Conservation (phyloP, 2,797 vertebrate species). For the Manis javanica region DNA sequence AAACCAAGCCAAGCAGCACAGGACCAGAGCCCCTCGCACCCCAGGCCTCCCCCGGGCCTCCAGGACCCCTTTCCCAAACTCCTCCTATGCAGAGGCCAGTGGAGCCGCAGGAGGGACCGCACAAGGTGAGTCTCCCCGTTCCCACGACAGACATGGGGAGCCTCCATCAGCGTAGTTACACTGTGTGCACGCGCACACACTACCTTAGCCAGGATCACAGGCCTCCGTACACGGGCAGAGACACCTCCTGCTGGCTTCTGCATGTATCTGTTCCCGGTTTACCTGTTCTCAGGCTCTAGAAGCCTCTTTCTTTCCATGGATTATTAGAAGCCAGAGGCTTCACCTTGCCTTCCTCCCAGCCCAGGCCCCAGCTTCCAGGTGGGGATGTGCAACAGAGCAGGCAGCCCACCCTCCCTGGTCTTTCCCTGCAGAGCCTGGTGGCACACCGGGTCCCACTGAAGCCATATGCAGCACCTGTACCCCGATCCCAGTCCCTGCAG, state of each 20-base stretch:
- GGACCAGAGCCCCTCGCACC: slow-evolving; percentile 91
- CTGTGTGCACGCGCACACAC: accelerated
- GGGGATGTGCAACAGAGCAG: neutral
- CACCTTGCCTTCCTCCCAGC: neutral
- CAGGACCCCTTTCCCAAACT: slow-evolving; percentile 90
- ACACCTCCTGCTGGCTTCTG: neutral
- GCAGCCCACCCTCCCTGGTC: slow-evolving; percentile 69
- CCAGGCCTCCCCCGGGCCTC: slow-evolving; percentile 91
- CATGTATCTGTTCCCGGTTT: neutral
- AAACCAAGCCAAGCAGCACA: slow-evolving; percentile 91
- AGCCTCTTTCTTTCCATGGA: neutral
- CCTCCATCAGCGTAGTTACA: neutral
- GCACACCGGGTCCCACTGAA: slow-evolving; percentile 95
- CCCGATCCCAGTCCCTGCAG: slow-evolving; percentile 96
- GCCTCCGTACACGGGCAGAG: neutral
- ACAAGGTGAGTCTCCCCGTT: slow-evolving; percentile 90
- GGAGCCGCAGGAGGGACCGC: slow-evolving; percentile 94
- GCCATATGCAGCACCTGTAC: slow-evolving; percentile 95
- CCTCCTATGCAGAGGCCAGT: slow-evolving; percentile 96
- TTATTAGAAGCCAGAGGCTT: neutral
- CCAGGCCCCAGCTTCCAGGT: slow-evolving; percentile 23
- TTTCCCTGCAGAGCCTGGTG: slow-evolving; percentile 92
- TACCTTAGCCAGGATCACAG: neutral
- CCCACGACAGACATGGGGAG: too few relatives aligned
- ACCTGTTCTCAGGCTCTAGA: neutral